Conservation (phyloP, 2,888 invertebrate genomes). For the Acleris literana region DNA sequence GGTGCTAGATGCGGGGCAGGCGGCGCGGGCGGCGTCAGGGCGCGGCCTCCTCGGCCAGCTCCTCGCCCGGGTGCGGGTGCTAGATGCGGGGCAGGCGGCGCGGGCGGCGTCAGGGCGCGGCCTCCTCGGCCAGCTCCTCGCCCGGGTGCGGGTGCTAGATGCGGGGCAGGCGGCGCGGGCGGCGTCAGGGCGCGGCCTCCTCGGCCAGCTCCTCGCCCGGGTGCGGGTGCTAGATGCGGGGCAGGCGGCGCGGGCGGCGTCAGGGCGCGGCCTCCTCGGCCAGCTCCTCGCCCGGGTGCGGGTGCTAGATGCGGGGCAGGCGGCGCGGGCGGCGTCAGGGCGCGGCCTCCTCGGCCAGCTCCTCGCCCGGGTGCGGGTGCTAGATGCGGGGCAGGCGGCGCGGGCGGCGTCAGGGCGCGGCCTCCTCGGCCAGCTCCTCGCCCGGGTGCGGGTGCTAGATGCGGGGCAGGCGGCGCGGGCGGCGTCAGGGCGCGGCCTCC, state of each 20-base stretch:
- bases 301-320: slow-evolving; percentile 4
- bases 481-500: slow-evolving; percentile 76
- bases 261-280: slow-evolving; percentile 79
- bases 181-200: slow-evolving; percentile 76
- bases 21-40: slow-evolving; percentile 61
- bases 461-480: slow-evolving; percentile 14
- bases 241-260: slow-evolving; percentile 45
- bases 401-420: slow-evolving; percentile 68
- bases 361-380: slow-evolving; percentile 49
- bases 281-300: slow-evolving; percentile 57
- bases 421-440: slow-evolving; percentile 74
- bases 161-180: slow-evolving; percentile 14
- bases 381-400: slow-evolving; percentile 6
- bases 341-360: slow-evolving; percentile 74
- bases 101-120: slow-evolving; percentile 73
- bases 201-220: slow-evolving; percentile 68
- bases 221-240: neutral
- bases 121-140: slow-evolving; percentile 74
- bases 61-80: slow-evolving; percentile 60
- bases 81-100: too few relatives aligned
- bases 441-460: slow-evolving; percentile 40
- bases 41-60: slow-evolving; percentile 74
- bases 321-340: slow-evolving; percentile 63
- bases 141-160: slow-evolving; percentile 40
- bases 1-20: slow-evolving; percentile 5